Base-by-base conservation (phyloP, 2,113 vertebrate genomes). In the Dunckerocampus dactyliophorus region DNA sequence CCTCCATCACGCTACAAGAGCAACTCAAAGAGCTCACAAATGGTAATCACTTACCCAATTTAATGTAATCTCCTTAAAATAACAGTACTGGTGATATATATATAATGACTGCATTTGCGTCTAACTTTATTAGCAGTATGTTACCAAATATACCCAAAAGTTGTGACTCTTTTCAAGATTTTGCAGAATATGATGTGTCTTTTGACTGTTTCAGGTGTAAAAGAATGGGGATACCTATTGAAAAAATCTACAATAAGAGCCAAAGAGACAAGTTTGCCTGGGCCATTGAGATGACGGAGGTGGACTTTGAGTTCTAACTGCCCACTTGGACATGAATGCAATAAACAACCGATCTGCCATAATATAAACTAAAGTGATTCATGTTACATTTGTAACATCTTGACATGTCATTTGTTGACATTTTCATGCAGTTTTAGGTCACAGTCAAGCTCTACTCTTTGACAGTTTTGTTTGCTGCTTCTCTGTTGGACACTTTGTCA, bases 1-100 rank as follows among this genome's bases (percentile, higher is more conserved):
- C 91, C 75, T 92, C 92, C 31, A 89, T 92, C 78, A 92, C 91
- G 1, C 81, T 92, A 72, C 91, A 93, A 77, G 75, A 92, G 80
- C 91, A 93, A 61, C 90, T 93, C 9, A 82, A 81, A 64, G 74
- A 82, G 65, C 91, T 92, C 64, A 78, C 87, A 42, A 90, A 88
- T 71, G 56, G 90, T 92, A 84, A 79, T 64, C n/a, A n/a, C n/a
- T n/a, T n/a, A n/a, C 47, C 31, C 55, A 39, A 39, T 11, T 12
- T 28, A 28, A 2, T 28, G 24, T 28, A 28, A 28, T 39, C 37
- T 12, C 9, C 11, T 12, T 39, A 11, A 39, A 39, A 6, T 2
- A 39, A 11, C 8, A 16, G 4, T 48, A 1, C 15, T 16, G 24
- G n/a, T n/a, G n/a, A n/a, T n/a, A n/a, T n/a, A n/a, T n/a, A n/a